These are phyloP conservation scores for Scaptomyza flava DNA, from an alignment of 2,888 invertebrate genomes.

Conservation along the genomic window DNA sequence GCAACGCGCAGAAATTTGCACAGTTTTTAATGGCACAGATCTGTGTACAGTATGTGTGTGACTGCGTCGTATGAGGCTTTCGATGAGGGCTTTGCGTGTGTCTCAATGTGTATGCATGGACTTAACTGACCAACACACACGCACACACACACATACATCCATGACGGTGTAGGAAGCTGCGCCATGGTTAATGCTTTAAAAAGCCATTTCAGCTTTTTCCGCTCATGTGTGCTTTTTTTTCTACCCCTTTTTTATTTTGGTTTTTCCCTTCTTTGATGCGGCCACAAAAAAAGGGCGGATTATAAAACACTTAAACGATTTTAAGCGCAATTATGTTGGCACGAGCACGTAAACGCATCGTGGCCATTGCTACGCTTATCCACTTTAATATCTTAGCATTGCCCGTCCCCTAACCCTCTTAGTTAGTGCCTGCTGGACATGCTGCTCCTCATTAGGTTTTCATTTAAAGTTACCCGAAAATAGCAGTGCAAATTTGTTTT, in stretches of 20 bases:
- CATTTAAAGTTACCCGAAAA: conserved; percentile 55
- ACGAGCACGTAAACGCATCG: conserved; percentile 65
- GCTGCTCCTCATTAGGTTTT: conserved; percentile 64
- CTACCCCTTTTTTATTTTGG: conserved; percentile 19
- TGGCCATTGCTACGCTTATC: conserved; percentile 45
- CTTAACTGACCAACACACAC: conserved; percentile 61
- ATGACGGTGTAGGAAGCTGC: conserved; percentile 39
- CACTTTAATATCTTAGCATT: conserved; percentile 60
- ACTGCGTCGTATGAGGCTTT: conserved; percentile 42
- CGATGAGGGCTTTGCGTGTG: conserved; percentile 53
- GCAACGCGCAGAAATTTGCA: conserved; percentile 65
- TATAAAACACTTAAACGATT: conserved; percentile 79
- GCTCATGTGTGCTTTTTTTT: neutral
- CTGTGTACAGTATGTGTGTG: conserved; percentile 16
- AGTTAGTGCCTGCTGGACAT: conserved; percentile 12
- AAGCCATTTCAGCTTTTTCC: conserved; percentile 68
- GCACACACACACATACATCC: conserved; percentile 18
- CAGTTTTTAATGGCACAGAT: conserved; percentile 65
- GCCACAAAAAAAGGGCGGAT: conserved; percentile 68
- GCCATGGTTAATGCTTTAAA: conserved; percentile 65
- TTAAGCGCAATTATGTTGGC: conserved; percentile 78
- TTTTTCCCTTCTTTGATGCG: conserved; percentile 56
- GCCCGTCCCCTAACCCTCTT: neutral
- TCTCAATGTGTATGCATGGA: conserved; percentile 40
- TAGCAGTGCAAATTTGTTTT: conserved; percentile 39